phyloP scores from a whole-genome alignment of 1,140 invertebrate genomes.

The Bursaphelenchus mucronatus region DNA sequence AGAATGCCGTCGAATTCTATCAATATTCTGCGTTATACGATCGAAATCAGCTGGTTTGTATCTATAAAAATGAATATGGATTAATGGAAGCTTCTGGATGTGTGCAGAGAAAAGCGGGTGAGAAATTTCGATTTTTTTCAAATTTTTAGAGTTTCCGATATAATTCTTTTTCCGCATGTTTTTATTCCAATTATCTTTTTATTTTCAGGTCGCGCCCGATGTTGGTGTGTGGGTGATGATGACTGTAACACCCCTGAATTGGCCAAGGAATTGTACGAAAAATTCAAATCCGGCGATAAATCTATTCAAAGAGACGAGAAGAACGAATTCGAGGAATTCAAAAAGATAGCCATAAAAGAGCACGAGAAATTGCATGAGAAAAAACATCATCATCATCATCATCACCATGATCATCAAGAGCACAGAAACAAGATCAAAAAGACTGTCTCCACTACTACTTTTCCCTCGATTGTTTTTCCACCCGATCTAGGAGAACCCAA shows the following conservation, averaged over 20 bases:
- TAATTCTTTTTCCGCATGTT: conserved; percentile 2
- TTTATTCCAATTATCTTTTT: conserved; percentile 2
- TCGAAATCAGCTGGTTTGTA: conserved; percentile 49
- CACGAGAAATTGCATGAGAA: no score
- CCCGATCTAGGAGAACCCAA: background rate
- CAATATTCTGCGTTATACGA: conserved; percentile 45
- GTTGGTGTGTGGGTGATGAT: conserved; percentile 42
- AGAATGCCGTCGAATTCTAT: conserved; percentile 39
- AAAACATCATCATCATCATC: no score
- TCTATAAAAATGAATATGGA: conserved; percentile 39
- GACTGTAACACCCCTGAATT: conserved; percentile 42
- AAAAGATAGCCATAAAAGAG: no score
- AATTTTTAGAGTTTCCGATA: conserved; percentile 7
- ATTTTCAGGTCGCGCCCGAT: conserved; percentile 39
- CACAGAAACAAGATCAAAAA: no score
- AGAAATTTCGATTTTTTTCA: conserved; percentile 10
- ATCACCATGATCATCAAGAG: no score
- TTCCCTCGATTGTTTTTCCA: background rate
- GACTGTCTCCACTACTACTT: background rate
- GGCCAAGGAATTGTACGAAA: conserved; percentile 23
- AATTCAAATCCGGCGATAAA: background rate
- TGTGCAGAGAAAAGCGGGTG: conserved; percentile 34
- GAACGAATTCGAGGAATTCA: no score
- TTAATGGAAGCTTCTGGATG: conserved; percentile 33
- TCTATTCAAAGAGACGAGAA: no score